A percentile compares a stretch with the other conserved stretches of the same genome.
Evolutionary conservation across 2,113 vertebrate species (phyloP).

Genomic region (Tupaia tana): DNA sequence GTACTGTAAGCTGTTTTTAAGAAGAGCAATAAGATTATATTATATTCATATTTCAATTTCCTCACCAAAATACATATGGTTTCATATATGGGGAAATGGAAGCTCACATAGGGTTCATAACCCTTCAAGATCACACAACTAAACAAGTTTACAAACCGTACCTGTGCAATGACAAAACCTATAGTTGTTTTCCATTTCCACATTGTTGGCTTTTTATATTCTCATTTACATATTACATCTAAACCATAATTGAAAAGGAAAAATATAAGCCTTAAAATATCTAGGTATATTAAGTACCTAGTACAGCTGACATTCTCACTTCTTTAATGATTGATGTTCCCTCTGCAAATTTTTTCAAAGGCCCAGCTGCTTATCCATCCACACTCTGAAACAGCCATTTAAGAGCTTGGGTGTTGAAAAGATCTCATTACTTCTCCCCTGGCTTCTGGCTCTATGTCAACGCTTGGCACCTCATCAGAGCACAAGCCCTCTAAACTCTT

Average conservation of each 20-base stretch:
- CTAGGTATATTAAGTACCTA: not conserved
- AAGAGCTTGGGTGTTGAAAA: not conserved
- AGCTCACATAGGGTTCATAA: not conserved
- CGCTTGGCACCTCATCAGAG: conserved; percentile 38
- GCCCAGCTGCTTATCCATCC: not conserved
- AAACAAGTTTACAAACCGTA: not conserved
- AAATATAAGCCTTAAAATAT: not conserved
- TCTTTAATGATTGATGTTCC: conserved; percentile 42
- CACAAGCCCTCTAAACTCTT: not conserved
- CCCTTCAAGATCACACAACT: not conserved
- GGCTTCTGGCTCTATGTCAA: not conserved
- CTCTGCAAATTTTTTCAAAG: conserved; percentile 40
- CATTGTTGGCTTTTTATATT: not conserved
- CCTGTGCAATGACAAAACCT: not conserved
- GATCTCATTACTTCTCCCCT: not conserved
- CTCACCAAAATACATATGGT: conserved; percentile 21
- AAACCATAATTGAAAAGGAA: conserved; percentile 38
- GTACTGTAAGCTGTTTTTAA: not conserved
- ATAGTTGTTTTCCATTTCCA: not conserved
- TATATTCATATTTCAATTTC: not conserved
- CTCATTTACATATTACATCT: not conserved
- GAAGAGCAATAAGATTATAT: not conserved
- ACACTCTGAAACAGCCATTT: not conserved
- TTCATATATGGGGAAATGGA: not conserved
- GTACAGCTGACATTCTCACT: conserved; percentile 16